Base-by-base conservation (phyloP, 2,888 invertebrate species). In the Epistrophe eligans region DNA sequence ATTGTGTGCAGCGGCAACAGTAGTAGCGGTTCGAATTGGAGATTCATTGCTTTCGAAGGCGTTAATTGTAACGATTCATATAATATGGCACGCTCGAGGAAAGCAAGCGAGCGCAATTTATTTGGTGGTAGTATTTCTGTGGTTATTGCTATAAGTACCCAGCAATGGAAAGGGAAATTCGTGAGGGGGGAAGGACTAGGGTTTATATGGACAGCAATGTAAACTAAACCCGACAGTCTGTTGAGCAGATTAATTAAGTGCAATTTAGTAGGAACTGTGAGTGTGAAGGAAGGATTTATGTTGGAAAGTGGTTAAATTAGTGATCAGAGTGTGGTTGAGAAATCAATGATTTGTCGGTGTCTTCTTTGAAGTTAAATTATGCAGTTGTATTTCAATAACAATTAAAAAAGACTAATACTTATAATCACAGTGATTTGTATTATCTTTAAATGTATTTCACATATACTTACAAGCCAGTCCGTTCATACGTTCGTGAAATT, bases 41-140 rank as follows among this genome's bases (percentile, higher is more conserved):
- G 87, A 87, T 87, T 87, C 87, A 87, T 87, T 79, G 83, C 87
- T 72, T 79, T 79, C 66, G 72, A 79, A 82, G 76, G 83, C 87
- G 87, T 82, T 87, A 83, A 87, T 87, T 83, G 87, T 87, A 85
- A 82, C 85, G 87, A 87, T 87, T 79, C 83, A 66, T 52, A 82
- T 77, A 82, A 64, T 52, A 83, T 73, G 72, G 52, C 60, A 58
- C 84, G 70, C 57, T 77, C 73, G 60, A 48, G 66, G 45, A 52
- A 64, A 52, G 58, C 57, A 67, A 71, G 40, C 19, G 57, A 52
- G 50, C 28, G 55, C 70, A 73, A 83, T 84, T 84, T 84, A 84
- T 84, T 79, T 73, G 67, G 55, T 73, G 83, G 83, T 50, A 15
- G 40, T 77, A 32, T 77, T 50, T 72, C 43, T 72, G 77, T 50